These are phyloP conservation scores for Auanema freiburgensis DNA, from an alignment of 2,888 invertebrate genomes.

Conservation along the genomic window DNA sequence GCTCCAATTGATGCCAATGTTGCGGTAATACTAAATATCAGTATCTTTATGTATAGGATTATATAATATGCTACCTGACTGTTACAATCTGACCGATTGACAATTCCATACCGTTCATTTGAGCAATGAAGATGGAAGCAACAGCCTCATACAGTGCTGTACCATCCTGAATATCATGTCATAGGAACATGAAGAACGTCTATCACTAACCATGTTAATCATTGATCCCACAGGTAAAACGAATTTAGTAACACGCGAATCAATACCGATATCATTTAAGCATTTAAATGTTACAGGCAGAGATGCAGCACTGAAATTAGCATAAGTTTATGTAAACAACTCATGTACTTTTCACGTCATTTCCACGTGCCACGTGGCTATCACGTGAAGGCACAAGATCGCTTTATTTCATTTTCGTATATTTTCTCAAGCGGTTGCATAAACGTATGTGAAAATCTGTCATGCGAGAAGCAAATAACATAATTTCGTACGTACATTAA, in stretches of 20 bases:
- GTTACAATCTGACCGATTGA: slow-evolving; percentile 83
- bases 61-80: slow-evolving; percentile 73
- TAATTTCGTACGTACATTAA: too few relatives aligned
- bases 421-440: too few relatives aligned
- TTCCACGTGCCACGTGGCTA: too few relatives aligned
- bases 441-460: not conserved
- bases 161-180: slow-evolving; percentile 64
- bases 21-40: slow-evolving; percentile 79
- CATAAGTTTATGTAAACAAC: too few relatives aligned
- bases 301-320: slow-evolving; percentile 70
- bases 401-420: too few relatives aligned
- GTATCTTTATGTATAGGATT: not conserved
- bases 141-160: slow-evolving; percentile 78
- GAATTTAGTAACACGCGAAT: slow-evolving; percentile 72
- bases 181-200: not conserved
- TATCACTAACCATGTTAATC: slow-evolving; percentile 78
- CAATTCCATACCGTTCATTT: slow-evolving; percentile 81
- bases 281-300: slow-evolving; percentile 74
- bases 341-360: too few relatives aligned
- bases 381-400: too few relatives aligned
- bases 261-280: slow-evolving; percentile 73
- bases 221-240: slow-evolving; percentile 69
- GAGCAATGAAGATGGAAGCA: slow-evolving; percentile 83
- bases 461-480: too few relatives aligned
- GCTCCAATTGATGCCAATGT: slow-evolving; percentile 96